These are phyloP conservation scores for Dasysyrphus albostriatus DNA, from an alignment of 2,888 invertebrate species.

Conservation along the genomic window DNA sequence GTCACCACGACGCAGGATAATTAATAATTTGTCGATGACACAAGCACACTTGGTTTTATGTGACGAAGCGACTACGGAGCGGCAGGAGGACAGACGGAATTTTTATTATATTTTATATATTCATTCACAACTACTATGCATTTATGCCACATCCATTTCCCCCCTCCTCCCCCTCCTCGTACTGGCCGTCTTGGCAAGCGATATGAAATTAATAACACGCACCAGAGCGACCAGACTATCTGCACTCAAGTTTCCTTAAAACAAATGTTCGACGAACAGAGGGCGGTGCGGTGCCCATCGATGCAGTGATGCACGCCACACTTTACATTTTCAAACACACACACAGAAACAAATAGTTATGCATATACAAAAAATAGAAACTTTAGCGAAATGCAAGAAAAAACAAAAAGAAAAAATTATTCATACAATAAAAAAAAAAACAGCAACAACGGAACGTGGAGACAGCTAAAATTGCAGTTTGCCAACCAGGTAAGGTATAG, in stretches of 20 bases:
- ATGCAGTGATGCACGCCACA: slow-evolving; percentile 70
- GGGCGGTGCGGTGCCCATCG: slow-evolving; percentile 49
- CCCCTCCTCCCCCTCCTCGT: not conserved
- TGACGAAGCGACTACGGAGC: slow-evolving; percentile 17
- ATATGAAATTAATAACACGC: slow-evolving; percentile 72
- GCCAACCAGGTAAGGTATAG: not conserved
- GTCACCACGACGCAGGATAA: slow-evolving; percentile 68
- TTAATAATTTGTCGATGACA: slow-evolving; percentile 73
- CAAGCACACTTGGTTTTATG: slow-evolving; percentile 55
- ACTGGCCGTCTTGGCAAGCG: slow-evolving; percentile 11
- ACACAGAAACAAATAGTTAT: not conserved
- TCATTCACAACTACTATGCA: slow-evolving; percentile 17
- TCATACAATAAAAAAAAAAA: slow-evolving; percentile 38
- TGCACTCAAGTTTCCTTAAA: slow-evolving; percentile 29
- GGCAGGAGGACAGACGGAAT: slow-evolving; percentile 5
- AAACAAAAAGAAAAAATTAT: slow-evolving; percentile 10
- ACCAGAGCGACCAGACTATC: slow-evolving; percentile 29
- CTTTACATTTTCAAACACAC: slow-evolving; percentile 48
- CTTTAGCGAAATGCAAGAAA: slow-evolving; percentile 52
- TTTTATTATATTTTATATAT: not conserved
- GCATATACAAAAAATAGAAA: slow-evolving; percentile 39
- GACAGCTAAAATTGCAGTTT: slow-evolving; percentile 28
- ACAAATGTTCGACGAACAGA: not conserved
- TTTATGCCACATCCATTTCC: not conserved
- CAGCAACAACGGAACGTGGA: slow-evolving; percentile 38